Base-by-base conservation (phyloP, 2,797 vertebrate genomes). In the Carcharodon carcharias region DNA sequence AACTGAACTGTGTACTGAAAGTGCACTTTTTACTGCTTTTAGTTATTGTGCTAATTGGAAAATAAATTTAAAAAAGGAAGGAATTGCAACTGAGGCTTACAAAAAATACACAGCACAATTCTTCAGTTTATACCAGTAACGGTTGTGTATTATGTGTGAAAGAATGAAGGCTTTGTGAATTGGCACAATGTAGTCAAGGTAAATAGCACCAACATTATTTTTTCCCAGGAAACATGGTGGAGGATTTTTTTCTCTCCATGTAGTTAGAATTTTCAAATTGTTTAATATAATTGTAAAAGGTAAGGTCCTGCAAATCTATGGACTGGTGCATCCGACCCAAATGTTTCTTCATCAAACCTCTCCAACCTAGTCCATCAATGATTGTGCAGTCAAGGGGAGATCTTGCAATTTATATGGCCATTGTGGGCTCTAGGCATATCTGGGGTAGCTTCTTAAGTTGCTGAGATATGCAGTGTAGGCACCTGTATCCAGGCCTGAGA, bases 21-120 rank as follows among this genome's bases (percentile, higher is more conserved):
- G 23, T 65, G 14, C n/a, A 93, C 45, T 93, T 93, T 93, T 93
- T 93, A 26, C 61, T 67, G 91, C 91, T n/a, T 93, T 93, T 45
- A 3, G n/a, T 45, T n/a, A 45, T 26, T 93, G 21, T 45, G 61
- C n/a, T 65, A 67, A 93, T 93, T 67, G 91, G n/a, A 93, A 67
- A 93, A 67, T 93, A 93, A 45, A 93, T 65, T 93, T 26, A 93
- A 67, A 40, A 26, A 7, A 67, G 23, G 5, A 93, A 93, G 21
- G 21, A 45, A 93, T 93, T 93, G 26, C 61, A 93, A n/a, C n/a
- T 45, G n/a, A 93, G 23, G 21, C 23, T 65, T 45, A 67, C 61
- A 93, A 40, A 63, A 67, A 93, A 23, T 18, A 11, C 3, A 1
- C 35, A 45, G 61, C 7, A 23, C 61, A 45, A 45, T 65, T 67